Evolutionary conservation across 2,113 vertebrate species (phyloP), one percentile per base, ranked within the genome.

Genomic region (Oxygymnocypris stewartii): DNA sequence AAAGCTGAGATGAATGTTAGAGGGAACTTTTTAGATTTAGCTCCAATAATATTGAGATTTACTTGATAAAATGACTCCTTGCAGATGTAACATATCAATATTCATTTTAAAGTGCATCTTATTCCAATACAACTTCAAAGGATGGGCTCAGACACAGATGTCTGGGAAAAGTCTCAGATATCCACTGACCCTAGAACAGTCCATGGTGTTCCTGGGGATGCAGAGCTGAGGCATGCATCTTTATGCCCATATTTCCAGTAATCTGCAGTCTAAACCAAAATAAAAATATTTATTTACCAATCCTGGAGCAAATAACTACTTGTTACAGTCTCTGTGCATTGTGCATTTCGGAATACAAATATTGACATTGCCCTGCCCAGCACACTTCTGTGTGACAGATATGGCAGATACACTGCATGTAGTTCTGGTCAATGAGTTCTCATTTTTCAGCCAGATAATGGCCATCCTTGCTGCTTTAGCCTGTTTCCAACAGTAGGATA

Each of bases 371-470:
- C 8, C 40, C 79, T 67, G n/a, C 44, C 40, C 59, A 81, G n/a
- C 79, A 81, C n/a, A 3, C 40, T 65, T 20, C 79, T 47, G 59
- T 65, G 79, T 67, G 40, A 65, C 79, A 81, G 59, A 67, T 67
- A 81, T 28, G 59, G 51, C 73, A 28, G 73, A 76, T 76, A 76
- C 42, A 47, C 42, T 76, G n/a, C 73, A 42, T 49, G 61, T 12
- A 63, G 79, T 47, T 81, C 59, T 65, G 59, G 57, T 65, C 78
- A 80, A 80, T 47, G 79, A 47, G 25, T 63, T 47, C 59, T 81
- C 59, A 65, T 81, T 81, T 81, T 81, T 81, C 40, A 65, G 40
- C 14, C 14, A 31, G 59, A 81, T 81, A 81, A 81, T 65, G 18
- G 59, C 59, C 59, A 81, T 8, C n/a, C 59, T 65, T 16, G 57